Base-by-base conservation (phyloP, 1,140 invertebrate species). In the Atta colombica region DNA sequence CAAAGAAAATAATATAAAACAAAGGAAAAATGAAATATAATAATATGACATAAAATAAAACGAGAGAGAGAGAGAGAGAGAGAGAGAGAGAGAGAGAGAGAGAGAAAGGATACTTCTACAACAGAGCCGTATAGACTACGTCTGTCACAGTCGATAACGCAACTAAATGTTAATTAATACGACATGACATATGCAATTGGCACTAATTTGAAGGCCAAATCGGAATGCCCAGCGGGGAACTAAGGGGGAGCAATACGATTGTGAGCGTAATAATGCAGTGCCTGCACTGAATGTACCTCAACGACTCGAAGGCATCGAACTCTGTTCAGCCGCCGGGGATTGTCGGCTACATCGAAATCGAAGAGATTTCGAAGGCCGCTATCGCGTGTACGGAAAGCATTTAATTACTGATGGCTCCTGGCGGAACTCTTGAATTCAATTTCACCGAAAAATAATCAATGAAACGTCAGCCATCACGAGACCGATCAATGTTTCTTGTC, bases 111-210 rank as follows among this genome's bases (percentile, higher is more conserved):
- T 4, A 8, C 6, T 49, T 49, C 45, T 25, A 45, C 0, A 25
- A 66, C 65, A 21, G 7, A 69, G 21, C 16, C 28, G 6, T 21
- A 61, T 7, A 69, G 21, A 58, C 39, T 5, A 35, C 10, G 28
- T 49, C 39, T 86, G 51, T 61, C 77, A 28, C 71, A 53, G 21
- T 18, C 49, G 82, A 63, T 69, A 71, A 80, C 72, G n/a, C 60
- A 65, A 86, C 85, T 86, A 91, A 90, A 89, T 88, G 90, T 88
- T 92, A 93, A 93, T 93, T 93, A 92, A 92, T 93, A 91, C 86
- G 51, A 31, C 55, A 53, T 86, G 87, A 92, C 89, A 90, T 77
- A 69, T 88, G 88, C 87, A 78, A 86, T 87, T 91, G 93, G 88
- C 92, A 92, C 85, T 93, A 89, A 91, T 92, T 91, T 84, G 87